Evolutionary conservation across 2,113 vertebrate species (phyloP).

Genomic region (Sphyrna mokarran): DNA sequence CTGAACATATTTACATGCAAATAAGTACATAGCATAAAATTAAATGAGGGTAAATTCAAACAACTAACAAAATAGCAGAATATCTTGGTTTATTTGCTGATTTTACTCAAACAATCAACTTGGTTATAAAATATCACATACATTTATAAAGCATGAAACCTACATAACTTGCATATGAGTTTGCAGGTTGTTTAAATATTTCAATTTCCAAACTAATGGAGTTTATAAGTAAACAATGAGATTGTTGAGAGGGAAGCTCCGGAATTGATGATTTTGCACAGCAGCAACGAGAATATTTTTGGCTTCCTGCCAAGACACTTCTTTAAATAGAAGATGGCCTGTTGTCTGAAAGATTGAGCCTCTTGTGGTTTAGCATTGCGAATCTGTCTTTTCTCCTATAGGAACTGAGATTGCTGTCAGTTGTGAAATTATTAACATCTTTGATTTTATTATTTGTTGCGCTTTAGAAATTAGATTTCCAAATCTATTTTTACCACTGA

Average conservation of each 20-base stretch:
- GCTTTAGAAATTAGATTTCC: neutral
- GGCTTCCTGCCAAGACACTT: slow-evolving; percentile 65
- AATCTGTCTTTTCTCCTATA: slow-evolving; percentile 49
- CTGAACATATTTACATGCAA: neutral
- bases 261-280: slow-evolving; percentile 52
- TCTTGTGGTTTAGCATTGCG: slow-evolving; percentile 45
- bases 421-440: slow-evolving; percentile 6
- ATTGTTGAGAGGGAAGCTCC: slow-evolving; percentile 53
- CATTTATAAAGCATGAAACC: slow-evolving; percentile 57
- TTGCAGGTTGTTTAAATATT: slow-evolving; percentile 74
- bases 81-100: slow-evolving; percentile 41
- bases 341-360: slow-evolving; percentile 54
- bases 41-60: neutral
- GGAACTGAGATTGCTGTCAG: neutral
- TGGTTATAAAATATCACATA: slow-evolving; percentile 47
- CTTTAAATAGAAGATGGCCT: slow-evolving; percentile 61
- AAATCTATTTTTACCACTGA: slow-evolving; percentile 1
- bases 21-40: neutral
- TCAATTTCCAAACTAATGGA: slow-evolving; percentile 68
- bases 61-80: neutral
- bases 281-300: slow-evolving; percentile 50
- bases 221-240: slow-evolving; percentile 55
- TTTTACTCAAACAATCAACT: slow-evolving; percentile 52
- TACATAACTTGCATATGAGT: slow-evolving; percentile 66
- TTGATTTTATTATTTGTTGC: neutral